Evolutionary conservation across 2,888 invertebrate species (phyloP).

Genomic region (Euphydryas editha): DNA sequence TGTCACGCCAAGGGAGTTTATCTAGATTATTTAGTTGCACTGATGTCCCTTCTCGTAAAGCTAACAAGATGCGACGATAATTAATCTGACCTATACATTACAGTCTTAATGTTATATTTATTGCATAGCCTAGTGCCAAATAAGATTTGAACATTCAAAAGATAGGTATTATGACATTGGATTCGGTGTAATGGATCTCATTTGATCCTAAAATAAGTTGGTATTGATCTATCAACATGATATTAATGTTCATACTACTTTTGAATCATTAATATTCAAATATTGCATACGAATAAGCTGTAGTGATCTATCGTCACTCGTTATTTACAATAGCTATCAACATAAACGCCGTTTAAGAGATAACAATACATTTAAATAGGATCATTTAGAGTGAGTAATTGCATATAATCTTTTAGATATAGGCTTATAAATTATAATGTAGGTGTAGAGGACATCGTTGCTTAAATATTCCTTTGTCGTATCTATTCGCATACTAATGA

Average conservation of each 20-base stretch:
- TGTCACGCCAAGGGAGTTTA: slow-evolving; percentile 59
- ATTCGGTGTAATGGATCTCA: slow-evolving; percentile 15
- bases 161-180: slow-evolving; percentile 10
- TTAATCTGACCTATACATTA: slow-evolving; percentile 19
- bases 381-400: slow-evolving; percentile 1
- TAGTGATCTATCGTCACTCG: background rate
- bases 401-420: slow-evolving; percentile 4
- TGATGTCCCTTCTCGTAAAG: slow-evolving; percentile 37
- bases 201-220: slow-evolving; percentile 19
- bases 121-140: slow-evolving; percentile 21
- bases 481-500: slow-evolving; percentile 58
- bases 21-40: slow-evolving; percentile 47
- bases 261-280: background rate
- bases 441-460: slow-evolving; percentile 52
- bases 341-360: background rate
- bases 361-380: slow-evolving; percentile 7
- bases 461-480: slow-evolving; percentile 56
- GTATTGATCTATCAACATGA: slow-evolving; percentile 14
- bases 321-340: slow-evolving; percentile 1
- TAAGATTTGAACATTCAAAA: slow-evolving; percentile 21
- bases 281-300: background rate
- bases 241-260: background rate
- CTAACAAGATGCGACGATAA: slow-evolving; percentile 27
- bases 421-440: slow-evolving; percentile 27
- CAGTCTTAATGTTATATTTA: slow-evolving; percentile 23